Evolutionary conservation across 2,113 vertebrate species (phyloP), one percentile per base, ranked within the genome.

Genomic region (Aleadryas rufinucha): DNA sequence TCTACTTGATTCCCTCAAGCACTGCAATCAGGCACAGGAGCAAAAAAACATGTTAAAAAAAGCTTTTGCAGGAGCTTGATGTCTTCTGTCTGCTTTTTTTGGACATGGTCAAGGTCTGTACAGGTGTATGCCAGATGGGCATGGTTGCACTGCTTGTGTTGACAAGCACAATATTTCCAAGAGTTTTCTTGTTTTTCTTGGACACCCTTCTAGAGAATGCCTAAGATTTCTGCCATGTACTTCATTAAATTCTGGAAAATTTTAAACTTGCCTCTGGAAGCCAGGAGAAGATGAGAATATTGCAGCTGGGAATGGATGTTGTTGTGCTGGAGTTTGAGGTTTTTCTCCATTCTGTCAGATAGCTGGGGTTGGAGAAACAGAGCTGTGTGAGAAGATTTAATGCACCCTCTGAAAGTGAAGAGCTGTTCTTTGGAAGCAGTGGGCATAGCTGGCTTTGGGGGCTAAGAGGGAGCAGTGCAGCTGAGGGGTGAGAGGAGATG

Each of bases 111-210:
- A 89, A n/a, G 86, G 52, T 89, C 95, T 93, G 63, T 81, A 90
- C 96, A 96, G 96, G 96, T 97, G 95, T 96, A 81, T 95, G 94
- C 96, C 96, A 97, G 90, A 95, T 95, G 94, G 96, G 83, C 83
- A 96, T 21, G 68, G 91, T 69, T 70, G 84, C 89, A 87, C 23
- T 56, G 11, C 85, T 59, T 74, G 83, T 92, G 94, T 90, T 96
- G 94, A 95, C 89, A 95, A 95, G 68, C 26, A 52, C 68, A 92
- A 15, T 66, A 87, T 78, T 95, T 95, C 90, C 89, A 84, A 78
- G 81, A 70, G 42, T 84, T 89, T 93, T 94, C 79, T 69, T 95
- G 79, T 93, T 95, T 96, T 90, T 60, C 64, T 96, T 97, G 96
- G 95, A 95, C 68, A 78, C 2, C 28, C 72, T 93, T 93, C 89